phyloP scores from a whole-genome alignment of 2,888 invertebrate species.

The Pristionchus japonicus region DNA sequence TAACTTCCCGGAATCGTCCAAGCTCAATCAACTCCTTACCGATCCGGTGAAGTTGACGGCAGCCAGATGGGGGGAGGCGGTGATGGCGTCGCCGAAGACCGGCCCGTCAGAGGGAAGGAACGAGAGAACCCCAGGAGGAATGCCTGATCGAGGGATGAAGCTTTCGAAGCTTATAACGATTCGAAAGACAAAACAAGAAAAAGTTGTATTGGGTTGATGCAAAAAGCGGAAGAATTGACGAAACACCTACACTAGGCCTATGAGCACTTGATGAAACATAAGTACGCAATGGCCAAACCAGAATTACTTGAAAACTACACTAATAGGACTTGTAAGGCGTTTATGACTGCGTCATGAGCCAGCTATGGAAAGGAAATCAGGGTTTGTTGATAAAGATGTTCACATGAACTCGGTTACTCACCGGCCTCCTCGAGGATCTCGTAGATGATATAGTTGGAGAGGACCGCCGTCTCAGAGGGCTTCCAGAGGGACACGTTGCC shows the following conservation, averaged over 20 bases:
- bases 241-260: too few relatives aligned
- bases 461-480: slow-evolving; percentile 94
- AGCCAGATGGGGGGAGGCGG: slow-evolving; percentile 87
- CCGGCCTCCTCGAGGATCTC: slow-evolving; percentile 95
- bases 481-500: slow-evolving; percentile 98
- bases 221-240: too few relatives aligned
- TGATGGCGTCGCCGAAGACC: slow-evolving; percentile 91
- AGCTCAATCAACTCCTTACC: too few relatives aligned
- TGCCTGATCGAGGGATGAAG: too few relatives aligned
- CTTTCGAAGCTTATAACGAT: too few relatives aligned
- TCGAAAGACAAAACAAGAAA: not conserved
- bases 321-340: too few relatives aligned
- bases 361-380: not conserved
- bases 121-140: slow-evolving; percentile 96
- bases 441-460: slow-evolving; percentile 94
- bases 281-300: too few relatives aligned
- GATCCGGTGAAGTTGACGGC: slow-evolving; percentile 99
- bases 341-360: too few relatives aligned
- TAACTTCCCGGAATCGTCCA: too few relatives aligned
- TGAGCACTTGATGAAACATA: too few relatives aligned
- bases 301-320: too few relatives aligned
- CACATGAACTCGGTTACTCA: not conserved
- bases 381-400: not conserved
- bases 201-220: not conserved
- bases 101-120: slow-evolving; percentile 97